These are phyloP conservation scores for Tigriopus japonicus DNA, from an alignment of 1,140 invertebrate genomes.

Conservation along the genomic window DNA sequence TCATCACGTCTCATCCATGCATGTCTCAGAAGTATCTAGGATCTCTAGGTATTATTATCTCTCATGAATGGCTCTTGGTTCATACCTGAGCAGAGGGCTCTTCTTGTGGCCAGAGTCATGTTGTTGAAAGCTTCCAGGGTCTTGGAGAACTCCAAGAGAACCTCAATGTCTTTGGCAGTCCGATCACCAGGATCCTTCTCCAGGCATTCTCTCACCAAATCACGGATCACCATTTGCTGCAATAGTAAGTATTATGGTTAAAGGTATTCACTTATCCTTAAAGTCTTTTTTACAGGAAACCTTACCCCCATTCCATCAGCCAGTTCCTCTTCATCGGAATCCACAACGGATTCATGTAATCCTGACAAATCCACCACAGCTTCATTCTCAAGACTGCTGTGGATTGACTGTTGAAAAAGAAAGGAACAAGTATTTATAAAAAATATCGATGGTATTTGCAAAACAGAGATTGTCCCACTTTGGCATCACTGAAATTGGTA, in stretches of 20 bases:
- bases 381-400: constrained; percentile 33
- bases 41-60: neutral
- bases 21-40: neutral
- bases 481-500: neutral
- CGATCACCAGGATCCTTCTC: constrained; percentile 88
- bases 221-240: constrained; percentile 67
- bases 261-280: neutral
- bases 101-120: constrained; percentile 70
- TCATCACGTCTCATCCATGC: neutral
- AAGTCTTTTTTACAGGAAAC: neutral
- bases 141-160: constrained; percentile 87
- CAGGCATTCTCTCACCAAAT: constrained; percentile 84
- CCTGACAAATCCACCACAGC: constrained; percentile 79
- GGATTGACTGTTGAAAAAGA: neutral
- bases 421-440: neutral
- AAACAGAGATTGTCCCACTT: no score
- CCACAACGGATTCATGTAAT: constrained; percentile 78
- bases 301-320: constrained; percentile 64
- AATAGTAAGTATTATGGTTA: constrained; percentile 17
- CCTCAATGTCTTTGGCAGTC: constrained; percentile 84
- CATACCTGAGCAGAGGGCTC: constrained; percentile 75
- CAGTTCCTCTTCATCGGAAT: constrained; percentile 58
- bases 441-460: no score
- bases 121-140: constrained; percentile 85
- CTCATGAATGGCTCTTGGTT: neutral